phyloP scores from a whole-genome alignment of 2,113 vertebrate genomes.

The Beaufortia kweichowensis region DNA sequence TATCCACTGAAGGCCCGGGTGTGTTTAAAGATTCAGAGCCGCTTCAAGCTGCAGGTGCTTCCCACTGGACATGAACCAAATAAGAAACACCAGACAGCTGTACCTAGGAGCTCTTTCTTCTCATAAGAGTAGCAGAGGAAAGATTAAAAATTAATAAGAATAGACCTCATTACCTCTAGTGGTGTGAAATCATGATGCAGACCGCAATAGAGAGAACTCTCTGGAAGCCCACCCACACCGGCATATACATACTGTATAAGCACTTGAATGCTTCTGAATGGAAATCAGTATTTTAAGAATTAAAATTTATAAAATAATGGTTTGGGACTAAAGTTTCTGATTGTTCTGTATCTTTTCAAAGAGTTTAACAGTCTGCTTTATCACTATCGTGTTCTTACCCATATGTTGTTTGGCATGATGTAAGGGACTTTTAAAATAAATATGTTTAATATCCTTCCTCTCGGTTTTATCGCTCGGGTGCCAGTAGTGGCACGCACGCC shows the following conservation, averaged over 20 bases:
- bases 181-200: not conserved
- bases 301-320: no score
- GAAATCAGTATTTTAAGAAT: not conserved
- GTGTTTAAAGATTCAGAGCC: constrained; percentile 41
- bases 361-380: no score
- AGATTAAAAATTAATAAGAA: constrained; percentile 38
- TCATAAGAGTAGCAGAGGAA: constrained; percentile 21
- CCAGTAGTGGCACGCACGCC: no score
- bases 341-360: no score
- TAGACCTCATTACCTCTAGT: constrained; percentile 24
- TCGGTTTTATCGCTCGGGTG: no score
- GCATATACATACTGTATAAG: no score
- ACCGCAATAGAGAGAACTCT: not conserved
- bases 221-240: not conserved
- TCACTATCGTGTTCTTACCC: no score
- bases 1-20: not conserved
- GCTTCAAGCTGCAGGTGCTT: constrained; percentile 12
- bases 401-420: no score
- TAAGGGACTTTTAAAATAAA: no score
- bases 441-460: no score
- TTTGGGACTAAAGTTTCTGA: no score
- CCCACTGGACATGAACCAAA: constrained; percentile 39
- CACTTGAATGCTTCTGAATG: not conserved
- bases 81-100: constrained; percentile 10
- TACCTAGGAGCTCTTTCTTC: constrained; percentile 17